Base-by-base conservation (phyloP, 2,113 vertebrate genomes). In the Plecotus auritus region DNA sequence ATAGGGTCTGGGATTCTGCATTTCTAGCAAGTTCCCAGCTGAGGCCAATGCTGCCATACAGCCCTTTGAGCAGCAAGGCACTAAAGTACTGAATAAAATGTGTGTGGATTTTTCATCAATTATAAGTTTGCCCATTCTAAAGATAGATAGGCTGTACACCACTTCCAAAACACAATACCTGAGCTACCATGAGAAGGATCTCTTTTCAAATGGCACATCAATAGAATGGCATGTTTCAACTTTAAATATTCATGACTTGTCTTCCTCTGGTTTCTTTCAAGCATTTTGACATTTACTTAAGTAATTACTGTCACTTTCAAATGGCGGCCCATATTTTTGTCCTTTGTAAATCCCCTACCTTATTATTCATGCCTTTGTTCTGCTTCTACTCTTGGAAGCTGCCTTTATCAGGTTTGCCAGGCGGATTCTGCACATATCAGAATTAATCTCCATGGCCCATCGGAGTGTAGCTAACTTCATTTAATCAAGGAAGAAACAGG, bases 271-370 rank as follows among this genome's bases (percentile, higher is more conserved):
- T 96, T 98, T 97, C 95, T 97, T 97, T 96, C 95, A 96, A 98
- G 96, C 93, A 13, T 97, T 98, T 96, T 98, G 95, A 96, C 97
- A 97, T 98, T 98, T 97, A 96, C 93, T 97, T 98, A 97, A 97
- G 95, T 97, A 98, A 98, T 98, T 98, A 95, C 85, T 96, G 96
- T 96, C 97, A 96, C 88, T 95, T 96, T 92, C 96, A 97, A 97
- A 97, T 91, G 90, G 90, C 40, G 93, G 90, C 56, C 89, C 61
- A 64, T 96, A 97, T 96, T 98, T 98, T 97, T 95, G 97, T 94
- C 96, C 95, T 97, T 97, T 97, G 91, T 91, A 97, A 97, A 97
- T 96, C 91, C 83, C 83, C 77, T 66, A 45, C 64, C 8, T 70
- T 93, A 91, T 97, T 97, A 97, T 97, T 97, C 95, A 97, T 96